Evolutionary conservation across 1,140 invertebrate species (phyloP).

Genomic region (Drosophila triauraria): DNA sequence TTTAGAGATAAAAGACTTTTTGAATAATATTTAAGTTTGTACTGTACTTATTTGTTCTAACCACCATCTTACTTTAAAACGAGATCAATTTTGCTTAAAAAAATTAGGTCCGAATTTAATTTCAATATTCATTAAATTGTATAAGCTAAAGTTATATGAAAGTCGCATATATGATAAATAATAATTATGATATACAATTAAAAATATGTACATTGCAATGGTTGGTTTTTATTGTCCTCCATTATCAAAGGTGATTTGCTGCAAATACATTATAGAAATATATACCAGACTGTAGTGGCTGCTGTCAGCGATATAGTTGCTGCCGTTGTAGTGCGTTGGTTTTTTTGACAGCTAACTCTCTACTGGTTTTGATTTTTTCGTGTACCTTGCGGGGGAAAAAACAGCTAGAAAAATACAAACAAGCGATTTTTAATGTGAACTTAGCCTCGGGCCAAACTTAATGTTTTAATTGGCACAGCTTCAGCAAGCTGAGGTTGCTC

Average conservation of each 20-base stretch:
- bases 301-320: conserved; percentile 36
- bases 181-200: too few relatives aligned
- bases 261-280: not conserved
- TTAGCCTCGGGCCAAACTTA: conserved; percentile 41
- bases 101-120: too few relatives aligned
- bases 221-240: not conserved
- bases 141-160: too few relatives aligned
- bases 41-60: too few relatives aligned
- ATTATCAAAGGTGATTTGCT: not conserved
- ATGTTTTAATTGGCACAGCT: conserved; percentile 53
- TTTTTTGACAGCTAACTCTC: conserved; percentile 47
- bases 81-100: too few relatives aligned
- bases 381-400: conserved; percentile 31
- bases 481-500: conserved; percentile 24
- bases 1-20: not conserved
- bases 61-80: too few relatives aligned
- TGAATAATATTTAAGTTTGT: too few relatives aligned
- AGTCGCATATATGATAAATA: too few relatives aligned
- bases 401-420: conserved; percentile 13
- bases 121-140: too few relatives aligned
- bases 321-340: conserved; percentile 41
- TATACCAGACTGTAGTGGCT: conserved; percentile 25
- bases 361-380: conserved; percentile 43
- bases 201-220: too few relatives aligned
- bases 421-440: conserved; percentile 36